A percentile compares a stretch with the other conserved stretches of the same genome.
Conservation (phyloP, 2,888 invertebrate genomes). For the Fragum fragum region DNA sequence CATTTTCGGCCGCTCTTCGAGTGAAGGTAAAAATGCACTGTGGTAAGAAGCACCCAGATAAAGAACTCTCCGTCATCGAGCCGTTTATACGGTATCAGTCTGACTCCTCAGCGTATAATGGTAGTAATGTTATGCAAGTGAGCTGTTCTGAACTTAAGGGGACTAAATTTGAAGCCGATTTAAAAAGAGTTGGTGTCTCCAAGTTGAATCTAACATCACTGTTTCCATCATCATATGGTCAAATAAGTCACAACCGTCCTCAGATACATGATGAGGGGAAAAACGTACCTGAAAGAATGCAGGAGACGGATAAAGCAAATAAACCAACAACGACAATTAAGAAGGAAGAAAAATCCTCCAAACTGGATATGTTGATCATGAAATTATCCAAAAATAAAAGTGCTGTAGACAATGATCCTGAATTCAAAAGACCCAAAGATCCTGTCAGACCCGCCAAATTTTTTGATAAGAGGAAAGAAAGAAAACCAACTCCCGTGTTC, state of each 20-base stretch:
- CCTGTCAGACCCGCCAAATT: constrained; percentile 15
- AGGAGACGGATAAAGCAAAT: neutral
- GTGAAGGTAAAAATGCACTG: constrained; percentile 67
- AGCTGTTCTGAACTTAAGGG: constrained; percentile 56
- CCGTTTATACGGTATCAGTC: neutral
- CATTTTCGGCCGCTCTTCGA: constrained; percentile 57
- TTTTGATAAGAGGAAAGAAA: constrained; percentile 21
- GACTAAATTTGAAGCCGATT: constrained; percentile 61
- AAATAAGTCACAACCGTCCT: neutral
- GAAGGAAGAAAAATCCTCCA: constrained; percentile 13
- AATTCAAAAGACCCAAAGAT: constrained; percentile 50
- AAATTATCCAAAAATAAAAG: neutral
- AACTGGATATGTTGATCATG: constrained; percentile 4
- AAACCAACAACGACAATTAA: neutral
- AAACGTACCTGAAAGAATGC: neutral
- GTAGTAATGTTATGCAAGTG: constrained; percentile 32
- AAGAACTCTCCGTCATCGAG: constrained; percentile 40
- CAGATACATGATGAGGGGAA: neutral
- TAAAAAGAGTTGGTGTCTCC: constrained; percentile 55
- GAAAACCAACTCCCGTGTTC: neutral
- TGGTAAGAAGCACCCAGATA: constrained; percentile 50
- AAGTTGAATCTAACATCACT: constrained; percentile 61
- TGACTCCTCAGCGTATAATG: neutral
- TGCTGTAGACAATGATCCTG: neutral
- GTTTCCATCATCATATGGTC: constrained; percentile 44